Evolutionary conservation across 2,797 vertebrate species (phyloP).

Genomic region (Glyptemys insculpta): DNA sequence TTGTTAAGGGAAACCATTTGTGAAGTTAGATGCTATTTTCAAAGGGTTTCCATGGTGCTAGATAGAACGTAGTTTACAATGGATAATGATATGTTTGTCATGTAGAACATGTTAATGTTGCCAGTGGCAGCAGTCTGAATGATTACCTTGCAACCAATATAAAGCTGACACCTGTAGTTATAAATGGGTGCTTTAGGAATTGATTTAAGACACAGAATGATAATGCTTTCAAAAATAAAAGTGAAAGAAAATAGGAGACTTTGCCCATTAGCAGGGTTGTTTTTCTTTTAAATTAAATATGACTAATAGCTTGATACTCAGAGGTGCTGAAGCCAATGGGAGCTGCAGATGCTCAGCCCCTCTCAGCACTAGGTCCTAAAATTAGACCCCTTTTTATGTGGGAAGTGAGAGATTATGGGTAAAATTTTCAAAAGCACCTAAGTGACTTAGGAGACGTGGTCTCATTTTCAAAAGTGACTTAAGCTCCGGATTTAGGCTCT

Average conservation of each 20-base stretch:
- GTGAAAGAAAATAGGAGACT: background rate
- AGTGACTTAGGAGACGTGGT: background rate
- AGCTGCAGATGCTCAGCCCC: background rate
- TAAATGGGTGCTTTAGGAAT: slow-evolving; percentile 21
- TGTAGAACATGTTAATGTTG: slow-evolving; percentile 50
- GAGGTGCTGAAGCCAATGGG: background rate
- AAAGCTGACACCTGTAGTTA: slow-evolving; percentile 47
- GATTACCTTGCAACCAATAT: slow-evolving; percentile 14
- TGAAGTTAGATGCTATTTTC: slow-evolving; percentile 53
- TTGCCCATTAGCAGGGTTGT: background rate
- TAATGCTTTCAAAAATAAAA: background rate
- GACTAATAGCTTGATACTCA: background rate
- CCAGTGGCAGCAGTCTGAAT: slow-evolving; percentile 16
- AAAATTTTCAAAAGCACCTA: background rate
- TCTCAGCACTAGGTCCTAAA: background rate
- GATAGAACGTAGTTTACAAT: background rate
- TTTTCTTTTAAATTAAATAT: background rate
- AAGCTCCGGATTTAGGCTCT: background rate
- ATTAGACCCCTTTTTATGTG: fast-evolving
- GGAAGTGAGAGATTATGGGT: fast-evolving
- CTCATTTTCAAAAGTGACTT: background rate
- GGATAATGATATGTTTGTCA: slow-evolving; percentile 59
- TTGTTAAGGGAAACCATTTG: slow-evolving; percentile 12
- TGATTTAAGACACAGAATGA: slow-evolving; percentile 29
- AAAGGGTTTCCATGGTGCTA: slow-evolving; percentile 3